Evolutionary conservation across 2,797 vertebrate genomes (phyloP).

Genomic region (Manis javanica): DNA sequence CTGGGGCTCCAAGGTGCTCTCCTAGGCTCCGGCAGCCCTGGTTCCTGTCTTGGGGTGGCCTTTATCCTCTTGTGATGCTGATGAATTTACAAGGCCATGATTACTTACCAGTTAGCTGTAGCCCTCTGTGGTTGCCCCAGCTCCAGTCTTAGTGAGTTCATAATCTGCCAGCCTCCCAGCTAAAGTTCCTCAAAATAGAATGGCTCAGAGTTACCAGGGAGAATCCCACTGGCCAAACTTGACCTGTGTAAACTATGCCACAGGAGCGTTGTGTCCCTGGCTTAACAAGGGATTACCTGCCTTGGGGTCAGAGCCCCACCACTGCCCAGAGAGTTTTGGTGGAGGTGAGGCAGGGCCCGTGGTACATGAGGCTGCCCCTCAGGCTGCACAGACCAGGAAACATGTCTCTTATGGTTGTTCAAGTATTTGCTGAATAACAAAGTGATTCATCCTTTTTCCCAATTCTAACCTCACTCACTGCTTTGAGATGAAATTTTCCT

Average conservation of each 20-base stretch:
- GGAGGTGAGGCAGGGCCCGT: background rate
- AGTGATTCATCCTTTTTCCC: background rate
- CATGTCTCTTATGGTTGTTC: background rate
- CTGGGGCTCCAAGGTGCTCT: background rate
- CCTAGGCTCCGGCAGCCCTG: background rate
- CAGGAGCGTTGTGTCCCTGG: background rate
- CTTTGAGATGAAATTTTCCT: conserved; percentile 26
- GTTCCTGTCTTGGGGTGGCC: background rate
- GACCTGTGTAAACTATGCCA: background rate
- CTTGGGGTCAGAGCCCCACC: no score
- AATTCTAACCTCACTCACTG: background rate
- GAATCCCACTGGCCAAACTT: background rate
- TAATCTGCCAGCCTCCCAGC: background rate
- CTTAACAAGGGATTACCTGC: background rate
- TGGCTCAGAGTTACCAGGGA: background rate
- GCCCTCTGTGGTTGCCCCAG: background rate
- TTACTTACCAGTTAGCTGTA: background rate
- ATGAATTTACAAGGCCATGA: background rate
- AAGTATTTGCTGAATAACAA: background rate
- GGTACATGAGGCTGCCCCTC: background rate
- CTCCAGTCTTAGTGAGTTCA: background rate
- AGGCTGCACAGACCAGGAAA: background rate
- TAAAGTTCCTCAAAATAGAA: background rate
- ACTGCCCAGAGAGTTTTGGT: background rate
- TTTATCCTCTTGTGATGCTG: background rate